Conservation (phyloP, 2,113 vertebrate species). For the Neopipo cinnamomea region DNA sequence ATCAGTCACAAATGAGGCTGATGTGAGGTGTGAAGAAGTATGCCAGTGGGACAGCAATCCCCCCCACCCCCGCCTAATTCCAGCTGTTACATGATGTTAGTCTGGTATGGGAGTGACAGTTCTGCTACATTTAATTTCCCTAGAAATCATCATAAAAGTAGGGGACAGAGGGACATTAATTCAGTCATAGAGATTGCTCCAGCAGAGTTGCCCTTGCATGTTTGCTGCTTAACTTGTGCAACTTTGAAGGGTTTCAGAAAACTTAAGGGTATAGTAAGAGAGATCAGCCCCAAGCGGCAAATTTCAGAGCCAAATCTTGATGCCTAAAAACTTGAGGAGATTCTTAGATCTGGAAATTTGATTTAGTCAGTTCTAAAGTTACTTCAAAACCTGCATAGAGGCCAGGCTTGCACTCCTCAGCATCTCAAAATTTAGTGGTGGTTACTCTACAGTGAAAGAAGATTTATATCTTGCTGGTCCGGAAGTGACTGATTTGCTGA, state of each 20-base stretch:
- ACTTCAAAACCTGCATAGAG: background rate
- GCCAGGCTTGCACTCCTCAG: background rate
- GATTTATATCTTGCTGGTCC: constrained; percentile 21
- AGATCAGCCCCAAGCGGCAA: background rate
- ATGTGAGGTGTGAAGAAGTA: background rate
- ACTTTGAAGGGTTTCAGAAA: background rate
- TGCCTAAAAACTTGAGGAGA: background rate
- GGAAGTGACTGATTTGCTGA: constrained; percentile 34
- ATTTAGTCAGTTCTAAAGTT: background rate
- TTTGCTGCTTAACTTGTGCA: background rate
- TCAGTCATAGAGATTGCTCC: background rate
- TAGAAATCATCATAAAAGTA: background rate
- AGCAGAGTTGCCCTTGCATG: background rate
- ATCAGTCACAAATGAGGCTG: background rate
- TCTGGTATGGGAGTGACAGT: background rate
- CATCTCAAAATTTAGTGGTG: background rate
- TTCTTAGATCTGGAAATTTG: background rate
- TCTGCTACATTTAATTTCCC: constrained; percentile 1
- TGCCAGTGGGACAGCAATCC: background rate
- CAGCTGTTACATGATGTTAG: background rate
- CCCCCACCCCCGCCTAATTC: background rate
- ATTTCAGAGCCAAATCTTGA: background rate
- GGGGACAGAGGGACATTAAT: background rate
- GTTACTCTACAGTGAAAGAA: background rate
- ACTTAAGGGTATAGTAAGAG: background rate